Percentiles rank a stretch among this genome's conserved stretches.
Evolutionary conservation across 2,888 invertebrate genomes (phyloP).

Genomic region (Noctuana brunneofusca): DNA sequence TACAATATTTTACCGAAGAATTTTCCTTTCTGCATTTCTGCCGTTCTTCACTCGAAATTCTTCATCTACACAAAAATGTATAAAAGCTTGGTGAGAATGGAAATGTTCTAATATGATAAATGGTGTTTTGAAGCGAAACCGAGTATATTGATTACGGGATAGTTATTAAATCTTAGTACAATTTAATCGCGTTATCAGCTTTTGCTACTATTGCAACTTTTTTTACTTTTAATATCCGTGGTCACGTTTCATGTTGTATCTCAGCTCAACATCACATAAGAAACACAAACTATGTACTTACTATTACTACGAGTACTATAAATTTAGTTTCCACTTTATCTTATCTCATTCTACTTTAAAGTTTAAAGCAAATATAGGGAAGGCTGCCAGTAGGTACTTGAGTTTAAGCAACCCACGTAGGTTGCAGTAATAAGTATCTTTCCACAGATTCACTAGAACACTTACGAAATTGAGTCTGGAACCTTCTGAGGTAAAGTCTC

Average conservation of each 20-base stretch:
- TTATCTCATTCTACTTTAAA: neutral
- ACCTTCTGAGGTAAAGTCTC: conserved; percentile 6
- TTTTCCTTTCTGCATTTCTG: conserved; percentile 7
- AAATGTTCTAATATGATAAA: neutral
- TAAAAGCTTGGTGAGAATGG: neutral
- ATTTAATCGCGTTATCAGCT: no score
- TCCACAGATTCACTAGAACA: conserved; percentile 8
- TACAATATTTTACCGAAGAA: conserved; percentile 4
- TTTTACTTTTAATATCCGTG: no score
- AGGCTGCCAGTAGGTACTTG: neutral
- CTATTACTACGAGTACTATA: no score
- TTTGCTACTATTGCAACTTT: no score
- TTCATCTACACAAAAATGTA: neutral
- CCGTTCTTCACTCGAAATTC: neutral
- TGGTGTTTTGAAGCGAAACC: neutral
- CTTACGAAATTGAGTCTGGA: conserved; percentile 16
- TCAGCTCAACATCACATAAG: no score
- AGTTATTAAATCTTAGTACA: no score
- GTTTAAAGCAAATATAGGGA: neutral
- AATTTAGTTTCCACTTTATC: neutral
- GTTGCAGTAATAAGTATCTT: neutral
- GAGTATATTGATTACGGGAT: no score
- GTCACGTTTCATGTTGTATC: no score
- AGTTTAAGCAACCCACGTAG: neutral
- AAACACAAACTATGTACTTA: no score